Percentiles rank a stretch among this genome's conserved stretches.
phyloP scores from a whole-genome alignment of 2,888 invertebrate genomes.

The Pseudococcus viburni region DNA sequence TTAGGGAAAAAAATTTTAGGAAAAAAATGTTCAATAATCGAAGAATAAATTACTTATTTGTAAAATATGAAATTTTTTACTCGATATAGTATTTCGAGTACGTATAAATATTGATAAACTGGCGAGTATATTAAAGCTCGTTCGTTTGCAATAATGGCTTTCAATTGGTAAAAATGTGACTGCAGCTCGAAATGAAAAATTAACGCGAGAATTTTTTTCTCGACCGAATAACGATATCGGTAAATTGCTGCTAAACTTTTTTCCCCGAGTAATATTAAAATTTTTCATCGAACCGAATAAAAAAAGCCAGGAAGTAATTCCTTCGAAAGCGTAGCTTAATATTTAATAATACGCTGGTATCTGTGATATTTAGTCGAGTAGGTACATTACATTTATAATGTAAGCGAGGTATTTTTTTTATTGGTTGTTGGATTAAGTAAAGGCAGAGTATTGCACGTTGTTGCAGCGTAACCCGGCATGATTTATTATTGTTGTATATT shows the following conservation, averaged over 20 bases:
- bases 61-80: background rate
- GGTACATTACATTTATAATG: constrained; percentile 11
- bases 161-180: background rate
- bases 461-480: background rate
- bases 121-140: constrained; percentile 14
- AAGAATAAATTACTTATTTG: background rate
- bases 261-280: background rate
- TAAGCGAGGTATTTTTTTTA: constrained; percentile 14
- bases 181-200: background rate
- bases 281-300: constrained; percentile 14
- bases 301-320: constrained; percentile 13
- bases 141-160: constrained; percentile 7
- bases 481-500: constrained; percentile 6
- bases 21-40: background rate
- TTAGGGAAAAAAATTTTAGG: background rate
- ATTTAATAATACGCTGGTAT: constrained; percentile 2
- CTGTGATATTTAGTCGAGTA: constrained; percentile 12
- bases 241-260: constrained; percentile 7
- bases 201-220: constrained; percentile 1
- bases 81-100: background rate
- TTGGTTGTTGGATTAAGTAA: background rate
- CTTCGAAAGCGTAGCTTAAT: constrained; percentile 3
- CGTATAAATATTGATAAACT: constrained; percentile 10
- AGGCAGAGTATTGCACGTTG: background rate
- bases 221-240: background rate